Evolutionary conservation across 2,113 vertebrate genomes (phyloP).

Genomic region (Rhinichthys klamathensis): DNA sequence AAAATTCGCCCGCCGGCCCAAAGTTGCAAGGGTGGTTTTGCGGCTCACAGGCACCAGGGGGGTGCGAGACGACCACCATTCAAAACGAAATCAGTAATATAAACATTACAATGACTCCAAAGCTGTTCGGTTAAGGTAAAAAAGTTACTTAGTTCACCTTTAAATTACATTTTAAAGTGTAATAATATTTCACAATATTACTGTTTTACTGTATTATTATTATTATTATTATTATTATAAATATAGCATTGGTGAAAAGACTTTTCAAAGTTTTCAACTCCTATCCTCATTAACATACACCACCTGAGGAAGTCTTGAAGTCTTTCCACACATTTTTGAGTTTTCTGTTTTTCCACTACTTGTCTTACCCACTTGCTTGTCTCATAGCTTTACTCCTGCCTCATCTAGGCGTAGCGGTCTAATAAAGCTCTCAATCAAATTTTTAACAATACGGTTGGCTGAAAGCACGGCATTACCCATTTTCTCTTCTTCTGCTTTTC

Average conservation of each 20-base stretch:
- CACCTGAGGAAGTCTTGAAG: background rate
- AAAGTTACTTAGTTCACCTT: too few species aligned
- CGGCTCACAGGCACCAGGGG: too few species aligned
- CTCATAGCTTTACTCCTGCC: slow-evolving; percentile 1
- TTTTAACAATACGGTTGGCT: background rate
- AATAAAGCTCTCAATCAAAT: slow-evolving; percentile 6
- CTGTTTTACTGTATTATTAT: background rate
- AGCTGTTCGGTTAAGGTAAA: too few species aligned
- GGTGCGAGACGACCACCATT: too few species aligned
- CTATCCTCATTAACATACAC: too few species aligned
- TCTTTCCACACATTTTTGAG: background rate
- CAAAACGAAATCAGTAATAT: too few species aligned
- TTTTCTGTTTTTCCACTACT: background rate
- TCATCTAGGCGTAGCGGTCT: background rate
- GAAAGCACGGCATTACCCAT: background rate
- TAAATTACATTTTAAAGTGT: background rate
- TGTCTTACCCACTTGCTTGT: background rate
- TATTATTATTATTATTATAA: background rate
- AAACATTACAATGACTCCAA: too few species aligned
- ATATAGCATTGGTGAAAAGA: background rate
- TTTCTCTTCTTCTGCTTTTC: background rate
- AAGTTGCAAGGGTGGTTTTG: too few species aligned
- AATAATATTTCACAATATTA: background rate
- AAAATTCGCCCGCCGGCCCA: too few species aligned
- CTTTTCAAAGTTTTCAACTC: too few species aligned